These are phyloP conservation scores for Brenthis daphne DNA, from an alignment of 2,888 invertebrate genomes.

Conservation along the genomic window DNA sequence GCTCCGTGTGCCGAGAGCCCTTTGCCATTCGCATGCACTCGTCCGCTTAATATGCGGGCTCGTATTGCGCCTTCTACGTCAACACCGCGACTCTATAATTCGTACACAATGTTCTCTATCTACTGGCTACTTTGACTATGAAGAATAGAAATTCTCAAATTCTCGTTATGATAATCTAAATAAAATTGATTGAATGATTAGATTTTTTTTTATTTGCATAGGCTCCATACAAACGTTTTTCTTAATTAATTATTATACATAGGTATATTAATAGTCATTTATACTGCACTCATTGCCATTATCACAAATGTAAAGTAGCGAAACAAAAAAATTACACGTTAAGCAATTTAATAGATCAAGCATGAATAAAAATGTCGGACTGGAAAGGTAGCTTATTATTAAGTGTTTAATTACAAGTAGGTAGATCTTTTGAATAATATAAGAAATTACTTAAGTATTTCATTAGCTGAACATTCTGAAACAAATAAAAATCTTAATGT, in stretches of 20 bases:
- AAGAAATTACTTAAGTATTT: not conserved
- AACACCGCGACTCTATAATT: slow-evolving; percentile 24
- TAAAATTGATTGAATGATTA: too few relatives aligned
- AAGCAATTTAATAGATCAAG: not conserved
- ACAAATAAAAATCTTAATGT: slow-evolving; percentile 20
- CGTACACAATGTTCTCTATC: slow-evolving; percentile 16
- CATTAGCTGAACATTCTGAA: not conserved
- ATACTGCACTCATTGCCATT: not conserved
- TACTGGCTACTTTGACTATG: slow-evolving; percentile 15
- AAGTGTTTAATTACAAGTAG: too few relatives aligned
- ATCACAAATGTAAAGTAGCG: slow-evolving; percentile 1
- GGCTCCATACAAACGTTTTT: too few relatives aligned
- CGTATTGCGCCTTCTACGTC: slow-evolving; percentile 30
- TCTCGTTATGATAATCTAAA: not conserved
- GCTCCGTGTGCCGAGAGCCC: slow-evolving; percentile 26
- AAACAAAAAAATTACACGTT: slow-evolving; percentile 3
- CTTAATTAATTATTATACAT: too few relatives aligned
- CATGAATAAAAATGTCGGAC: not conserved
- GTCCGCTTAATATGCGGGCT: slow-evolving; percentile 35
- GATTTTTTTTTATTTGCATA: too few relatives aligned
- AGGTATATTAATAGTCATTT: not conserved
- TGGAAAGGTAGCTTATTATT: too few relatives aligned
- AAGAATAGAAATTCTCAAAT: slow-evolving; percentile 14
- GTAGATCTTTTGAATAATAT: not conserved
- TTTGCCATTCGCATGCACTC: slow-evolving; percentile 32